These are phyloP conservation scores for Aix galericulata DNA, from an alignment of 2,113 vertebrate genomes.

Conservation along the genomic window DNA sequence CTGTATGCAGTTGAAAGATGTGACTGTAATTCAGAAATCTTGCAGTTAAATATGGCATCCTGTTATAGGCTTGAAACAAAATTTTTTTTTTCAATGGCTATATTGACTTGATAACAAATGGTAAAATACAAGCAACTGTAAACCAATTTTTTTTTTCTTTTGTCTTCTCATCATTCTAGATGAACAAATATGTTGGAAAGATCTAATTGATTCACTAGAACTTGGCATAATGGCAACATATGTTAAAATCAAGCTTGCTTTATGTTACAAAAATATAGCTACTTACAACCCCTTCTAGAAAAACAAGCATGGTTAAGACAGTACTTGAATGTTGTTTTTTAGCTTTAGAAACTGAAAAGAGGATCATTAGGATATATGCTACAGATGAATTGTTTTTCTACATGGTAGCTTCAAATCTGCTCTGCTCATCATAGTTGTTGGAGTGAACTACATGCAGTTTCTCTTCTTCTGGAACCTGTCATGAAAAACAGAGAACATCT, in stretches of 20 bases:
- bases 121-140: neutral
- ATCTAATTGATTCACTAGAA: neutral
- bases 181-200: neutral
- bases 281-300: neutral
- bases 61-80: neutral
- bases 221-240: neutral
- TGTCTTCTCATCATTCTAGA: neutral
- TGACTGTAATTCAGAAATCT: neutral
- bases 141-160: neutral
- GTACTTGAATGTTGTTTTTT: neutral
- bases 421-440: conserved; percentile 7
- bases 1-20: accelerated
- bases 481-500: neutral
- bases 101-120: neutral
- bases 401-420: conserved; percentile 33
- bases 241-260: neutral
- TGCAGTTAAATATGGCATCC: neutral
- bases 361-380: neutral
- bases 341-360: neutral
- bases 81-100: neutral
- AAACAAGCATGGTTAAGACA: neutral
- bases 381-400: neutral
- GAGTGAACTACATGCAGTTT: neutral
- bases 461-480: conserved; percentile 69
- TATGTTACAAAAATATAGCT: neutral